Evolutionary conservation across 2,888 invertebrate genomes (phyloP), one percentile per base, ranked within the genome.

Genomic region (Gasteruption jaculator): DNA sequence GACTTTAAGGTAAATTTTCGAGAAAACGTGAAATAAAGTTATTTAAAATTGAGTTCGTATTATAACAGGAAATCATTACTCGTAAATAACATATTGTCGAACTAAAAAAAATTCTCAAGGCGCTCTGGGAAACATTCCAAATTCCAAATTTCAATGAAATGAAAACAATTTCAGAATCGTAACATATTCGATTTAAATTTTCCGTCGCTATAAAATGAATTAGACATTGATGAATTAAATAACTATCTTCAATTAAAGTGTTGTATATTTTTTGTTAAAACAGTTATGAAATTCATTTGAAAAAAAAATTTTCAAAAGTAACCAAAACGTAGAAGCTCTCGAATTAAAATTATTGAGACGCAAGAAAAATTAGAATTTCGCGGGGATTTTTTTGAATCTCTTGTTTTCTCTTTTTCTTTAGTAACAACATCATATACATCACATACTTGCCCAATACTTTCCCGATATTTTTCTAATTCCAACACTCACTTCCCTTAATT

Each of bases 11-110:
- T n/a, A n/a, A n/a, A n/a, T n/a, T n/a, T n/a, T n/a, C n/a, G n/a
- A n/a, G n/a, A n/a, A n/a, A n/a, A n/a, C n/a, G n/a, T n/a, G n/a
- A n/a, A n/a, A n/a, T n/a, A n/a, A n/a, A n/a, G n/a, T n/a, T n/a
- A n/a, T n/a, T n/a, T n/a, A n/a, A n/a, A n/a, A n/a, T n/a, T n/a
- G n/a, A n/a, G n/a, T n/a, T n/a, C n/a, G n/a, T n/a, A n/a, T n/a
- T n/a, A n/a, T n/a, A n/a, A n/a, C n/a, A n/a, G n/a, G n/a, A n/a
- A n/a, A n/a, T n/a, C n/a, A n/a, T n/a, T n/a, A n/a, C n/a, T n/a
- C n/a, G n/a, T 26, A 29, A 16, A 36, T 39, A 46, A 37, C 31
- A 24, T 30, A 37, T 46, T 38, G 22, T 19, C 24, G 16, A 12
- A 16, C 6, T 12, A 12, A 8, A 6, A 15, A 31, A 31, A 37